Evolutionary conservation across 2,888 invertebrate genomes (phyloP).

Genomic region (Prenolepis imparis): DNA sequence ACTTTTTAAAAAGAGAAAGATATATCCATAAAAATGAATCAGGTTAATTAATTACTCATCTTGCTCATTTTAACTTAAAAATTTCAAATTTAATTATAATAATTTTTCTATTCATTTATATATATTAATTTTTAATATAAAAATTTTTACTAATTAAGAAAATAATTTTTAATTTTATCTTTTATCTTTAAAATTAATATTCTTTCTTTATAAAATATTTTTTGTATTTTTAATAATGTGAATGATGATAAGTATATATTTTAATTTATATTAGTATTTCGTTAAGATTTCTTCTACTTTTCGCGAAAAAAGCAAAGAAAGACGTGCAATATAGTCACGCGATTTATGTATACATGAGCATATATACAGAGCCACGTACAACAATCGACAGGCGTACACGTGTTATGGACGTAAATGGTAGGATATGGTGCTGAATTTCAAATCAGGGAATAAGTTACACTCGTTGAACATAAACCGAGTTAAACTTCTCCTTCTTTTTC

Average conservation of each 20-base stretch:
- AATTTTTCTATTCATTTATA: too few relatives aligned
- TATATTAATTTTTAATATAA: too few relatives aligned
- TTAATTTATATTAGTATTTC: background rate
- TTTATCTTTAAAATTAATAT: too few relatives aligned
- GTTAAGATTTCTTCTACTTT: conserved; percentile 55
- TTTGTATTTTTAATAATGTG: too few relatives aligned
- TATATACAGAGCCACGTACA: conserved; percentile 47
- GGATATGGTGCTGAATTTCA: conserved; percentile 74
- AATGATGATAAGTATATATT: too few relatives aligned
- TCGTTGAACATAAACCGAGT: conserved; percentile 62
- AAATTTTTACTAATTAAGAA: too few relatives aligned
- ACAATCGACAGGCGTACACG: conserved; percentile 70
- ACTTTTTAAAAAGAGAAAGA: background rate
- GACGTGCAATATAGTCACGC: conserved; percentile 33
- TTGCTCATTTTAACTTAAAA: too few relatives aligned
- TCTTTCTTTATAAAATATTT: too few relatives aligned
- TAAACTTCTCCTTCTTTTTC: conserved; percentile 32
- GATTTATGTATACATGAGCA: conserved; percentile 40
- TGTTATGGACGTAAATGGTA: conserved; percentile 75
- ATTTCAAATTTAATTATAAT: too few relatives aligned
- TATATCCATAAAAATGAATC: background rate
- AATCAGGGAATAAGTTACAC: conserved; percentile 71
- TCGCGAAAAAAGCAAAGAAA: conserved; percentile 42
- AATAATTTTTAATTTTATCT: too few relatives aligned
- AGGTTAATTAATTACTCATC: too few relatives aligned